phyloP scores from a whole-genome alignment of 2,888 invertebrate species.

The Argyresthia goedartella region DNA sequence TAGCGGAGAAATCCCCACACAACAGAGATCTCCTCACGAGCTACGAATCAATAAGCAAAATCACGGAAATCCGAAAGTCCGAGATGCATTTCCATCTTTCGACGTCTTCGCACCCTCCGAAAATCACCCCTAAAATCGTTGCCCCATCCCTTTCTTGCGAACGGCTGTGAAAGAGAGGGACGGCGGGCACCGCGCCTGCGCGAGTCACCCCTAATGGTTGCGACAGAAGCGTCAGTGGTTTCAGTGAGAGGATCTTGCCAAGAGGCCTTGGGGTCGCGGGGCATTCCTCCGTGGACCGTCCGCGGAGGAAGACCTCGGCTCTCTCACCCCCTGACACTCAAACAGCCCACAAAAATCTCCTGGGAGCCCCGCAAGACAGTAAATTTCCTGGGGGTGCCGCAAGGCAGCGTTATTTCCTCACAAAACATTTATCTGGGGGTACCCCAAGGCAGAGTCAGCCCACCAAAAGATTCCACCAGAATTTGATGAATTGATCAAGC shows the following conservation, averaged over 20 bases:
- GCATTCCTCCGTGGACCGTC: slow-evolving; percentile 66
- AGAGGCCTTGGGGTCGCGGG: slow-evolving; percentile 43
- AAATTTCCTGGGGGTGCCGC: slow-evolving; percentile 18
- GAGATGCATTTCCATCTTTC: slow-evolving; percentile 70
- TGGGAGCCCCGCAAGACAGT: no score
- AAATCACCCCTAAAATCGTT: slow-evolving; percentile 54
- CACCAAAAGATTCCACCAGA: no score
- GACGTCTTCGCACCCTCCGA: slow-evolving; percentile 66
- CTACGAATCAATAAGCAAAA: slow-evolving; percentile 69
- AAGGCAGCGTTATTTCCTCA: slow-evolving; percentile 19
- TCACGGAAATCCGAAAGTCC: slow-evolving; percentile 69
- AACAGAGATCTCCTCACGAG: slow-evolving; percentile 29
- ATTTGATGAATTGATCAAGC: slow-evolving; percentile 9
- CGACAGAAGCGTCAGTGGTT: slow-evolving; percentile 53
- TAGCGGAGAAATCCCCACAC: slow-evolving; percentile 25
- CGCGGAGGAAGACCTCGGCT: slow-evolving; percentile 64
- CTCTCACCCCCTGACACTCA: slow-evolving; percentile 45
- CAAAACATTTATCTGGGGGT: slow-evolving; percentile 21
- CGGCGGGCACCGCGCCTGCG: slow-evolving; percentile 46
- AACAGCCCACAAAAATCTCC: slow-evolving; percentile 11
- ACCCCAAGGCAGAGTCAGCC: slow-evolving; percentile 19
- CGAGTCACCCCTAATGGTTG: slow-evolving; percentile 56
- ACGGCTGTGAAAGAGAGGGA: slow-evolving; percentile 35
- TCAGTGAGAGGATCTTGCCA: slow-evolving; percentile 52
- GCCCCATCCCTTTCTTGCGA: slow-evolving; percentile 29